phyloP scores from a whole-genome alignment of 35 echinoderm and acorn worm genomes.

The Patiria miniata region DNA sequence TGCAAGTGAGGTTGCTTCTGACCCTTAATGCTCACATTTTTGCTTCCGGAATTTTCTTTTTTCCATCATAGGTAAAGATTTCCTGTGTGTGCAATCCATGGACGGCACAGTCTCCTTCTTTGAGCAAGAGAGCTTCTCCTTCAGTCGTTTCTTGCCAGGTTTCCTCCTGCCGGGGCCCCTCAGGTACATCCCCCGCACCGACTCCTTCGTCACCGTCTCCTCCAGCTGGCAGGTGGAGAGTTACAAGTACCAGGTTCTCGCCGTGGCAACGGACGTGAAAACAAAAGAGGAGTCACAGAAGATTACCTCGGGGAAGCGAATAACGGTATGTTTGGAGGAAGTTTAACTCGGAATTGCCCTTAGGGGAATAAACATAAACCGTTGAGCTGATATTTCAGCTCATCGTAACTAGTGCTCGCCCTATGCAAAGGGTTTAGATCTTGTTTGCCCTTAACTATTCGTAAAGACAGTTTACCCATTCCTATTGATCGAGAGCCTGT shows the following conservation, averaged over 20 bases:
- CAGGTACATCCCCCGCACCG: constrained; percentile 77
- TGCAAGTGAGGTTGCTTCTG: too few relatives aligned
- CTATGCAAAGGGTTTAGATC: too few relatives aligned
- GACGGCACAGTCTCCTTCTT: constrained; percentile 97
- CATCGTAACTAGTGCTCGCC: too few relatives aligned
- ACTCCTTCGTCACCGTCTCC: constrained; percentile 93
- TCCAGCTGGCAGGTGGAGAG: constrained; percentile 95
- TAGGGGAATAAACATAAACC: too few relatives aligned
- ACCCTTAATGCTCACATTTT: too few relatives aligned
- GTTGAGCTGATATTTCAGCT: too few relatives aligned
- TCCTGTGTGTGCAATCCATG: constrained; percentile 93
- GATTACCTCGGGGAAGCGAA: constrained; percentile 85
- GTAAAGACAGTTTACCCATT: too few relatives aligned
- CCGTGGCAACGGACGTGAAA: constrained; percentile 80
- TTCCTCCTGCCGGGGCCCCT: constrained; percentile 94
- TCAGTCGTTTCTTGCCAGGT: constrained; percentile 91
- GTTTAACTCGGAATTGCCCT: too few relatives aligned
- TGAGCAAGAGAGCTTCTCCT: constrained; percentile 98
- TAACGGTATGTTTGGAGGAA: constrained; percentile 60
- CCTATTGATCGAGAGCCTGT: too few relatives aligned
- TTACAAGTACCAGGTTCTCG: constrained; percentile 96
- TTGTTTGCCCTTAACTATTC: too few relatives aligned
- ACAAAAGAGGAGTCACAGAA: constrained; percentile 92
- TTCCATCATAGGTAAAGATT: constrained; percentile 81
- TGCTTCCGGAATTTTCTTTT: background rate